These are phyloP conservation scores for Vanessa cardui DNA, from an alignment of 2,888 invertebrate genomes.

Conservation along the genomic window DNA sequence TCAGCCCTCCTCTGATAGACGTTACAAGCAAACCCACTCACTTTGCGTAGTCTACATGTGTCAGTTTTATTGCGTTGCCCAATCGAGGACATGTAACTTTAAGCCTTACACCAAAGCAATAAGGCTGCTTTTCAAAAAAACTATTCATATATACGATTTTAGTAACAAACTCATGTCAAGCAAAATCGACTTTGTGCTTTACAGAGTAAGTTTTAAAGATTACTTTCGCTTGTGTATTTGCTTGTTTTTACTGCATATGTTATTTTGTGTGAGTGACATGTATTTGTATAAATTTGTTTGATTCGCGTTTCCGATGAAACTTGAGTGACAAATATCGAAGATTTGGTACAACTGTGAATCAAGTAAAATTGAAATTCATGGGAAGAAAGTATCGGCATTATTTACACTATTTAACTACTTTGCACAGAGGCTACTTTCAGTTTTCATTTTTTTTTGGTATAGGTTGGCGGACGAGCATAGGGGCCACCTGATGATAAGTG, in stretches of 20 bases:
- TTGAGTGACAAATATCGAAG: conserved; percentile 18
- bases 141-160: background rate
- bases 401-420: too few relatives aligned
- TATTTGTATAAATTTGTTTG: conserved; percentile 27
- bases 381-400: too few relatives aligned
- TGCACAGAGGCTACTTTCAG: too few relatives aligned
- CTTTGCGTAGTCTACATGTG: conserved; percentile 41
- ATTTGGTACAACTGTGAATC: background rate
- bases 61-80: conserved; percentile 17
- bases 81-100: conserved; percentile 2
- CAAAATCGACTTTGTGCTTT: conserved; percentile 4
- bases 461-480: too few relatives aligned
- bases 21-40: conserved; percentile 62
- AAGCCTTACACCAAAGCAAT: background rate
- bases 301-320: conserved; percentile 21
- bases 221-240: conserved; percentile 10
- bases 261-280: conserved; percentile 33
- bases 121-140: background rate
- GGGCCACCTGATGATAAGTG: too few relatives aligned
- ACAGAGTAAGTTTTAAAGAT: background rate
- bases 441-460: too few relatives aligned
- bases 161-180: background rate
- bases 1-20: conserved; percentile 45
- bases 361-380: background rate
- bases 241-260: conserved; percentile 20